Percentiles rank a stretch among this genome's conserved stretches.
These are phyloP conservation scores for Poecilobothrus nobilitatus DNA, from an alignment of 2,888 invertebrate genomes.

Conservation along the genomic window DNA sequence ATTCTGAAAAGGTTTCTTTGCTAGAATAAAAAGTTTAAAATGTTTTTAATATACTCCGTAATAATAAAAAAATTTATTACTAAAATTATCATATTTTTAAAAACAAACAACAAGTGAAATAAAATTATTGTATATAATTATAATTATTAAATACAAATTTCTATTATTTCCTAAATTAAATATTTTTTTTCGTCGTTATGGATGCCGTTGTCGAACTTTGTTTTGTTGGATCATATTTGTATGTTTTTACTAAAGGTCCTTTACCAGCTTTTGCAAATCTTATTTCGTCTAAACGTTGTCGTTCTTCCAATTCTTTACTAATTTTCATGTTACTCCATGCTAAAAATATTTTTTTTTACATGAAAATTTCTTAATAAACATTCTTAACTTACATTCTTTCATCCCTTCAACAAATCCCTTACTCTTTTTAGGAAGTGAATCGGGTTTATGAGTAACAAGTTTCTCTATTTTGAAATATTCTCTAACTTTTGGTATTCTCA, in stretches of 20 bases:
- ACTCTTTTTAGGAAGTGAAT: slow-evolving; percentile 55
- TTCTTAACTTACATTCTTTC: slow-evolving; percentile 68
- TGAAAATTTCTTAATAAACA: too few species aligned
- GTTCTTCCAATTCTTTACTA: slow-evolving; percentile 64
- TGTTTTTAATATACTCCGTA: not conserved
- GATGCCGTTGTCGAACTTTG: slow-evolving; percentile 37
- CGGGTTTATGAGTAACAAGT: slow-evolving; percentile 49
- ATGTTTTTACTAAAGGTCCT: slow-evolving; percentile 81
- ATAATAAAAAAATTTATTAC: not conserved
- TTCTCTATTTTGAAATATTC: slow-evolving; percentile 67
- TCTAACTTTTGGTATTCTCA: slow-evolving; percentile 67
- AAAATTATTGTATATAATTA: not conserved
- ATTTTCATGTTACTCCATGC: slow-evolving; percentile 78
- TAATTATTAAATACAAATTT: not conserved
- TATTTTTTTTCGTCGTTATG: slow-evolving; percentile 47
- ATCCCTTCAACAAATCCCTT: slow-evolving; percentile 72
- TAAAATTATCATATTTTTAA: not conserved
- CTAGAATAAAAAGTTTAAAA: too few species aligned
- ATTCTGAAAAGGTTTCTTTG: too few species aligned
- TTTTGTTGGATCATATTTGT: slow-evolving; percentile 72
- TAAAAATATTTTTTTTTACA: slow-evolving; percentile 40
- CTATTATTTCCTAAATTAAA: not conserved
- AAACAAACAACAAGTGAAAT: not conserved
- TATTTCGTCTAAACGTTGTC: slow-evolving; percentile 65
- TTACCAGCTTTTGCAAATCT: slow-evolving; percentile 76